These are phyloP conservation scores for Anoplolepis gracilipes DNA, from an alignment of 1,140 invertebrate species.

Conservation along the genomic window DNA sequence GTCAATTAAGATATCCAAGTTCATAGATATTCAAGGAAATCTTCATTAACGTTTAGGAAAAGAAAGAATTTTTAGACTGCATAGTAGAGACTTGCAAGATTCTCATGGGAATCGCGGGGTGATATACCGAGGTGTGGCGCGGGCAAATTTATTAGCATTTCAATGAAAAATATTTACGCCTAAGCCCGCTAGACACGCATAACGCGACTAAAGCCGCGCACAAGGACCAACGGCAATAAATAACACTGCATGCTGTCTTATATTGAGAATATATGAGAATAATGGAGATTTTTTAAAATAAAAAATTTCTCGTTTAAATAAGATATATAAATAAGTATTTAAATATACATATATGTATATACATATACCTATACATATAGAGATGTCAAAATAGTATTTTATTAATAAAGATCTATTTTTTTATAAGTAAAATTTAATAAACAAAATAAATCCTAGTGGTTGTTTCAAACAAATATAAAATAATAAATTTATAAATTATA, in stretches of 20 bases:
- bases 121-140: slow-evolving; percentile 63
- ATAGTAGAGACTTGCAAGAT: background rate
- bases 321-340: background rate
- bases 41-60: background rate
- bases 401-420: background rate
- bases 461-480: background rate
- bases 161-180: slow-evolving; percentile 54
- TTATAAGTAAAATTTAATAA: too few relatives aligned
- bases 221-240: slow-evolving; percentile 55
- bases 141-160: slow-evolving; percentile 69
- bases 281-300: background rate
- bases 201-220: slow-evolving; percentile 1
- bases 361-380: too few relatives aligned
- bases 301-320: background rate
- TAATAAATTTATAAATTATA: background rate
- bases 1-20: background rate
- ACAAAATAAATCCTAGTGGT: background rate
- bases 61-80: background rate
- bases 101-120: slow-evolving; percentile 27
- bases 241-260: slow-evolving; percentile 21
- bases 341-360: too few relatives aligned
- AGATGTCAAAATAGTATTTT: too few relatives aligned
- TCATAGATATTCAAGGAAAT: background rate
- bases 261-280: background rate
- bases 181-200: slow-evolving; percentile 16